Evolutionary conservation across 2,888 invertebrate genomes (phyloP).

Genomic region (Brachypalpus laphriformis): DNA sequence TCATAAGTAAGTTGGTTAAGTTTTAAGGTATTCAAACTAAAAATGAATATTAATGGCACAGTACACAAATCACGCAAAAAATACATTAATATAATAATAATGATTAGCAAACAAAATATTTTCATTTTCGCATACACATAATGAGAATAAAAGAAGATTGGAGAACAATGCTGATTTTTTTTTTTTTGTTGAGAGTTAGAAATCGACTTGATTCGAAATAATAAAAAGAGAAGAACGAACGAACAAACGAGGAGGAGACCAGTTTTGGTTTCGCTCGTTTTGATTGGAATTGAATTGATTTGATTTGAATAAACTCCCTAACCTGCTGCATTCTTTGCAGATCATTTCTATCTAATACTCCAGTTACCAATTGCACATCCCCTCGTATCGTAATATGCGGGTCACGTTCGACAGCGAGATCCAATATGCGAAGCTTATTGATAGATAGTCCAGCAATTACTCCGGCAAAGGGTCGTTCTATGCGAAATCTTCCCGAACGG

Average conservation of each 20-base stretch:
- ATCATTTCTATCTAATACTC: conserved; percentile 89
- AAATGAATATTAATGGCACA: conserved; percentile 32
- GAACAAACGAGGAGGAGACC: conserved; percentile 72
- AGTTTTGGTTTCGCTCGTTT: conserved; percentile 67
- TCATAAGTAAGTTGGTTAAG: conserved; percentile 5
- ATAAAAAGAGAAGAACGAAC: conserved; percentile 78
- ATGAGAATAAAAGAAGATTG: conserved; percentile 75
- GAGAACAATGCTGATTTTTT: conserved; percentile 78
- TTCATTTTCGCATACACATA: conserved; percentile 75
- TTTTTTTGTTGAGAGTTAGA: conserved; percentile 75
- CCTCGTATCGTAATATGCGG: conserved; percentile 90
- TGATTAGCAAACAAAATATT: conserved; percentile 58
- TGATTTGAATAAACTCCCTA: conserved; percentile 83
- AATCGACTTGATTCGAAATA: conserved; percentile 79
- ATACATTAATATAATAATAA: conserved; percentile 33
- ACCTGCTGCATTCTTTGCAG: conserved; percentile 95
- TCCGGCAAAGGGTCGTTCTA: conserved; percentile 92
- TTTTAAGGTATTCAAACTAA: conserved; percentile 22
- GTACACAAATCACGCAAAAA: conserved; percentile 41
- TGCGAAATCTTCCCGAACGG: conserved; percentile 85
- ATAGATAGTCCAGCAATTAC: conserved; percentile 95
- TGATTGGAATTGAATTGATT: conserved; percentile 78
- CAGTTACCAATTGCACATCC: conserved; percentile 91
- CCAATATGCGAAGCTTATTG: conserved; percentile 92
- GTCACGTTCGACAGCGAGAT: conserved; percentile 93